These are phyloP conservation scores for Corydoras maculifer DNA, from an alignment of 2,113 vertebrate species.

Conservation along the genomic window DNA sequence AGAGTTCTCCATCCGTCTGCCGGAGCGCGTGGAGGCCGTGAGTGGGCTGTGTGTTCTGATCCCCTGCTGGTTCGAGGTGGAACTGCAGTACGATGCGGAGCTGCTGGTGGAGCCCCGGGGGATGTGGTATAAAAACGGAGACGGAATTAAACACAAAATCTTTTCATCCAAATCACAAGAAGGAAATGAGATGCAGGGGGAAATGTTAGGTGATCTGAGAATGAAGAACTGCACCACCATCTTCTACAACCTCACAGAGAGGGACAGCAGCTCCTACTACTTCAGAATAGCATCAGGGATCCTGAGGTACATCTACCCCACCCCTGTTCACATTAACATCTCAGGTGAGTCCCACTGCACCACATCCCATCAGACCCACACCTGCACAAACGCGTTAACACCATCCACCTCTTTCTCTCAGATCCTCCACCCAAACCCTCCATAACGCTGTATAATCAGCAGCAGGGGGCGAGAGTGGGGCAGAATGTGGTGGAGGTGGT, in stretches of 20 bases:
- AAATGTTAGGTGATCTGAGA: constrained; percentile 1
- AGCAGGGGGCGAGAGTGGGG: not conserved
- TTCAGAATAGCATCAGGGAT: constrained; percentile 8
- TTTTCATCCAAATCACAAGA: constrained; percentile 6
- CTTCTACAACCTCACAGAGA: constrained; percentile 11
- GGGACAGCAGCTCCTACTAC: constrained; percentile 9
- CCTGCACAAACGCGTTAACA: not conserved
- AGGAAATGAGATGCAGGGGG: constrained; percentile 1
- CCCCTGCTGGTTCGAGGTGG: constrained; percentile 13
- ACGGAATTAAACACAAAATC: not conserved
- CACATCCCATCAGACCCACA: not conserved
- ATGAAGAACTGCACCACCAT: constrained; percentile 28
- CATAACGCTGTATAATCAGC: constrained; percentile 6
- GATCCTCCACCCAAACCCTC: constrained; percentile 4
- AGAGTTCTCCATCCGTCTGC: constrained; percentile 5
- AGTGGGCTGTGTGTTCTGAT: constrained; percentile 18
- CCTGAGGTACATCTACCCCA: not conserved
- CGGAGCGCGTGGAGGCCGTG: constrained; percentile 10
- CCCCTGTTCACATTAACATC: constrained; percentile 14
- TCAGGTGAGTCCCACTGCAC: constrained; percentile 11
- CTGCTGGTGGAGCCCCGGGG: not conserved
- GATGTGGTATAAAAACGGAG: constrained; percentile 15
- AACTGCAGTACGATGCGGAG: not conserved
- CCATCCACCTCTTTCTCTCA: constrained; percentile 14
- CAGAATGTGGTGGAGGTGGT: constrained; percentile 31